Percentiles rank a stretch among this genome's conserved stretches.
Evolutionary conservation across 2,888 invertebrate species (phyloP).

Genomic region (Ferdinandea cuprea): DNA sequence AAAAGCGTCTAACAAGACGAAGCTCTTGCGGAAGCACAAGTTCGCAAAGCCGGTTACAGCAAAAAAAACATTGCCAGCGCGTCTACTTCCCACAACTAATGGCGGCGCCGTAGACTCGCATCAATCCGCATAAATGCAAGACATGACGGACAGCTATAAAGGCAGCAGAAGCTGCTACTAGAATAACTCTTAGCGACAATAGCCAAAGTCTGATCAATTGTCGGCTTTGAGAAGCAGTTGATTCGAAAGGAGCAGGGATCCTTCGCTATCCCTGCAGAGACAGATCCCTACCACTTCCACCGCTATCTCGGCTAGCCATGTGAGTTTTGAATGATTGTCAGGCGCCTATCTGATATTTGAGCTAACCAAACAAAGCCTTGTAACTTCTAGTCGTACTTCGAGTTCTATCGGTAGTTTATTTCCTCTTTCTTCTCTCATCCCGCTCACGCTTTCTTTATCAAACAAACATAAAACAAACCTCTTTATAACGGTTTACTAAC

Average conservation of each 20-base stretch:
- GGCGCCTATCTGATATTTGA: slow-evolving; percentile 59
- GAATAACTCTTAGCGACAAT: slow-evolving; percentile 79
- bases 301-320: slow-evolving; percentile 56
- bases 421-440: slow-evolving; percentile 26
- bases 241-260: background rate
- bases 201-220: slow-evolving; percentile 53
- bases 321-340: slow-evolving; percentile 67
- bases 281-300: background rate
- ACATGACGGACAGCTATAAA: slow-evolving; percentile 86
- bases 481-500: slow-evolving; percentile 71
- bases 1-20: slow-evolving; percentile 68
- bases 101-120: background rate
- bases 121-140: slow-evolving; percentile 35
- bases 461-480: slow-evolving; percentile 40
- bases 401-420: slow-evolving; percentile 48
- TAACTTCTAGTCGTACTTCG: slow-evolving; percentile 60
- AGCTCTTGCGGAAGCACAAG: slow-evolving; percentile 66
- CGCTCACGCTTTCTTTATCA: slow-evolving; percentile 56
- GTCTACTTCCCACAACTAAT: slow-evolving; percentile 14
- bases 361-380: slow-evolving; percentile 75
- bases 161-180: slow-evolving; percentile 86
- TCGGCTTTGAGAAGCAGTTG: slow-evolving; percentile 34
- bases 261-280: slow-evolving; percentile 47
- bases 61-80: slow-evolving; percentile 12
- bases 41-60: slow-evolving; percentile 44